Conservation (phyloP, 2,888 invertebrate genomes). For the Leptodirus hochenwartii region DNA sequence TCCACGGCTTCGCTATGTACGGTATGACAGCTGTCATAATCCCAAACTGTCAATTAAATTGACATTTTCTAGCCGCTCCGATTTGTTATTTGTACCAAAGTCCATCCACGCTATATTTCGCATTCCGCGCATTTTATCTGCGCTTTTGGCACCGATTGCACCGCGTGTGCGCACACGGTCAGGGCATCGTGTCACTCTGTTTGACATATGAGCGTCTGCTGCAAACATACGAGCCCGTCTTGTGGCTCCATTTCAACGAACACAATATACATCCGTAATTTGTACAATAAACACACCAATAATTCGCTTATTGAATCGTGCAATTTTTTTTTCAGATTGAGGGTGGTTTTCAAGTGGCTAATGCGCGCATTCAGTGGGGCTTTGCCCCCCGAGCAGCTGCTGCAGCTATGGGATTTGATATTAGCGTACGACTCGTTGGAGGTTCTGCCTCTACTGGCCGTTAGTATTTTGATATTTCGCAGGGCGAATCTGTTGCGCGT, state of each 20-base stretch:
- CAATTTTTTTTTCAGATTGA: constrained; percentile 38
- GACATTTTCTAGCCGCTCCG: constrained; percentile 57
- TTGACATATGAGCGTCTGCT: constrained; percentile 75
- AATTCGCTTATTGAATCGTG: constrained; percentile 1
- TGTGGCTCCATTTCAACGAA: constrained; percentile 83
- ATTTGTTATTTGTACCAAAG: constrained; percentile 88
- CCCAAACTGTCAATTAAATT: constrained; percentile 3
- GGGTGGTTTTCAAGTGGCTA: constrained; percentile 89
- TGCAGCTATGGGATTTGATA: constrained; percentile 83
- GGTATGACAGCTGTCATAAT: constrained; percentile 35
- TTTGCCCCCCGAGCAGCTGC: constrained; percentile 76
- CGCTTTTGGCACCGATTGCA: constrained; percentile 86
- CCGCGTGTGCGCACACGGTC: constrained; percentile 79
- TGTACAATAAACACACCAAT: constrained; percentile 7
- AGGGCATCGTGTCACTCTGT: constrained; percentile 83
- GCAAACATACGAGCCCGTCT: constrained; percentile 74
- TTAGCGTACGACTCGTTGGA: constrained; percentile 86
- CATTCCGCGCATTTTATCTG: constrained; percentile 80
- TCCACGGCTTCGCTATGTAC: constrained; percentile 96
- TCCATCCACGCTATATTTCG: constrained; percentile 69
- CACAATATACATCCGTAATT: constrained; percentile 84
- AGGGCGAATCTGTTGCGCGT: constrained; percentile 68
- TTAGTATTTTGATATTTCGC: constrained; percentile 68
- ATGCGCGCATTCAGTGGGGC: constrained; percentile 94
- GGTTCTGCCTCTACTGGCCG: constrained; percentile 70